Conservation (phyloP, 2,888 invertebrate genomes). For the Helobdella robusta region DNA sequence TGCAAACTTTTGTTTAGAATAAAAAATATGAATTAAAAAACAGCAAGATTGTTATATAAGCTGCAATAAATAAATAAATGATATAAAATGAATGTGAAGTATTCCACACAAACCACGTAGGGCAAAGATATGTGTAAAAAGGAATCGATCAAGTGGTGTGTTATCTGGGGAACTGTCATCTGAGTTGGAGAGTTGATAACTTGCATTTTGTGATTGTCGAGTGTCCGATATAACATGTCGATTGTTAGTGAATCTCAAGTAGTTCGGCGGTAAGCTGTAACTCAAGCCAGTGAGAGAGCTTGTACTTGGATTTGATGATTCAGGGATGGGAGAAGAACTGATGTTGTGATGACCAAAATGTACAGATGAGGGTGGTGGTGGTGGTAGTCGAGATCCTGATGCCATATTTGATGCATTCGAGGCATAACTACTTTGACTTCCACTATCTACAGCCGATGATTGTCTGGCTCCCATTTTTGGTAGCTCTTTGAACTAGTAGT, state of each 20-base stretch:
- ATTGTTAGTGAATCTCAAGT: slow-evolving; percentile 35
- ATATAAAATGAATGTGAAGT: neutral
- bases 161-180: slow-evolving; percentile 47
- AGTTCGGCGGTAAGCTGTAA: slow-evolving; percentile 1
- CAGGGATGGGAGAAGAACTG: slow-evolving; percentile 11
- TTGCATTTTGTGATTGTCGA: slow-evolving; percentile 28
- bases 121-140: slow-evolving; percentile 42
- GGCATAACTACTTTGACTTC: neutral
- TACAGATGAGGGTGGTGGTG: neutral
- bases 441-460: slow-evolving; percentile 36
- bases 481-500: no score
- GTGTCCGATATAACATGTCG: slow-evolving; percentile 40
- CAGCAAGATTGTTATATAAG: neutral
- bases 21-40: neutral
- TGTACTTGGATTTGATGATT: slow-evolving; percentile 20
- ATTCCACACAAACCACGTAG: slow-evolving; percentile 40
- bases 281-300: slow-evolving; percentile 19
- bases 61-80: neutral
- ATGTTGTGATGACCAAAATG: neutral
- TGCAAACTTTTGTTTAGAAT: no score
- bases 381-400: neutral
- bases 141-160: slow-evolving; percentile 31
- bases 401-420: slow-evolving; percentile 7
- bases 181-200: slow-evolving; percentile 44
- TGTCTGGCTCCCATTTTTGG: slow-evolving; percentile 45